Evolutionary conservation across 2,888 invertebrate species (phyloP), one percentile per base, ranked within the genome.

Genomic region (Abrostola triplasia): DNA sequence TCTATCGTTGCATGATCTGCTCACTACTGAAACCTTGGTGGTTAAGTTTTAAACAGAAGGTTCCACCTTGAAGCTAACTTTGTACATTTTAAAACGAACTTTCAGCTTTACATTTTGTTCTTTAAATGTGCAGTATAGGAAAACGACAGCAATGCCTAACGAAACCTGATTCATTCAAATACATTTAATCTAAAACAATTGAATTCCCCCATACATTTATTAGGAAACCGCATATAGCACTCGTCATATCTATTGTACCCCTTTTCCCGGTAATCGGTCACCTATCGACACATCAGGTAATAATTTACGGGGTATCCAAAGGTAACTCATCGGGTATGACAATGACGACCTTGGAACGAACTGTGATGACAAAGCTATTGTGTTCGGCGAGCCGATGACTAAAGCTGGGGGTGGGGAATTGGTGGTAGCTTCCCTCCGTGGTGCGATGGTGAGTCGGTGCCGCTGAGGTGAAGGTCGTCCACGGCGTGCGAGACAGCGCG

Each of bases 281-380:
- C 51, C 37, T 65, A 73, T 75, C 73, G 60, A 68, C 13, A 54
- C 44, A 51, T 69, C 42, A 42, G 52, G 40, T 56, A 64, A 57
- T 59, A 49, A 42, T 44, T 52, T 48, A 60, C 48, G 51, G 44
- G 61, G 63, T 62, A 70, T 64, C 48, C 36, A 55, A 51, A 55
- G 61, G 67, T 73, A 67, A 59, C 65, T 67, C 69, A 70, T 61
- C 57, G 55, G 47, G 47, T 51, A 73, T 74, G 77, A 80, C 79
- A 80, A 77, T 73, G 70, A 59, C 73, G 82, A 85, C 90, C 90
- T 91, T 91, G 86, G 81, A 67, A 75, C 83, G 84, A 84, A 84
- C 85, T 67, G 70, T 69, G 82, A 84, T 93, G 92, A 92, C 92
- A 89, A 88, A 90, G 89, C 91, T 84, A 91, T 94, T 93, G 93